Base-by-base conservation (phyloP, 1,140 invertebrate species). In the Atta colombica region DNA sequence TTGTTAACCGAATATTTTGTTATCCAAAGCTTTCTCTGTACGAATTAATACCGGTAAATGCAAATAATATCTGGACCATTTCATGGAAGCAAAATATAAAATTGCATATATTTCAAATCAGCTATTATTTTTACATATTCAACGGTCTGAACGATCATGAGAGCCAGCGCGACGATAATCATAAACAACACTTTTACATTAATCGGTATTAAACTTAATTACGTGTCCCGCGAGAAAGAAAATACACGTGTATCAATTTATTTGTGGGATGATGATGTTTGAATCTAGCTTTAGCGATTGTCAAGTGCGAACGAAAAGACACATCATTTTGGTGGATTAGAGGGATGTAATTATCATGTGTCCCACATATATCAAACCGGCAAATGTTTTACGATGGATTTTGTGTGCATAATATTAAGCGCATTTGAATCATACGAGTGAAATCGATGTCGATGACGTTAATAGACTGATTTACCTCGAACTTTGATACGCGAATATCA, bases 391-490 rank as follows among this genome's bases (percentile, higher is more conserved):
- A 84, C 69, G 55, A 61, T 49, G 69, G 55, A 84, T 75, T 84
- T 84, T 84, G 80, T 74, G 35, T 35, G 80, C 55, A 61, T 74
- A 75, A 84, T 75, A 74, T 84, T 75, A 49, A 45, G 2, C 69
- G 55, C 25, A 61, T 51, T 82, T 53, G 68, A 60, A 18, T 74
- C 66, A 58, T 6, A 58, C 10, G 51, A 69, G n/a, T 66, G 10
- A 85, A 66, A 86, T 80, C 69, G 69, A 89, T 86, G 61, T 89
- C 53, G 77, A 66, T 89, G 71, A 74, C 69, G 31, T 84, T 84
- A 84, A 84, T 84, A 84, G 55, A 84, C 58, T 61, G 80, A 84
- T 75, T 84, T 84, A 74, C 55, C 5, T 4, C 69, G 55, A 68
- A 84, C 69, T 84, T 84, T 84, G 75, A 89, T 53, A 61, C 53